Evolutionary conservation across 2,113 vertebrate species (phyloP), one percentile per base, ranked within the genome.

Genomic region (Toxotes jaculatrix): DNA sequence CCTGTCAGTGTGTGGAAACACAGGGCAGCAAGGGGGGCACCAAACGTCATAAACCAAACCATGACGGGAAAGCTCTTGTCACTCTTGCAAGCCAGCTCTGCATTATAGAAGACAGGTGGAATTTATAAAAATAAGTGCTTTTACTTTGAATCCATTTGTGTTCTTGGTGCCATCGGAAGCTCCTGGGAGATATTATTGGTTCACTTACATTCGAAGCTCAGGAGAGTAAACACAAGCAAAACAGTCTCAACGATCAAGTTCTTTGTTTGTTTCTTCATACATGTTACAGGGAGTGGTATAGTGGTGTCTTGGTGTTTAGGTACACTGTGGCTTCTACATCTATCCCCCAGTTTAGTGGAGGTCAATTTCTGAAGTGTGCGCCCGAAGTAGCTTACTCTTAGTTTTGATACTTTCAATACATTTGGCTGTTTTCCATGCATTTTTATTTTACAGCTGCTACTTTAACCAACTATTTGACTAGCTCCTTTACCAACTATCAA

Each of bases 161-260:
- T 31, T n/a, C 31, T 34, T 32, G n/a, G 49, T 55, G 47, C 60
- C 16, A 7, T 57, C 70, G 27, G 31, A 32, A 64, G 36, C 23
- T 55, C 4, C 16, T 38, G 45, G 17, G 38, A 47, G 34, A 17
- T 1, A 70, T 65, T 60, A 68, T 77, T 42, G 19, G 17, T 65
- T 57, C 84, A 23, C 49, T 53, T 53, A 7, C 51, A 70, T 51
- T 84, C 3, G 38, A 14, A 47, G 67, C 57, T 75, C 61, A 38
- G 31, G 31, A 63, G 65, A 69, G 70, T 51, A 16, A 60, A 21
- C 40, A 57, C 11, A n/a, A n/a, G n/a, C 45, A 70, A 56, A 56
- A 69, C 19, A n/a, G 55, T 16, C 38, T 27, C 14, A 31, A 19
- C 5, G 38, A 13, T 40, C 49, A 38, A 1, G 34, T 51, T 14